Evolutionary conservation across 2,797 vertebrate species (phyloP).

Genomic region (Pseudopleuronectes americanus): DNA sequence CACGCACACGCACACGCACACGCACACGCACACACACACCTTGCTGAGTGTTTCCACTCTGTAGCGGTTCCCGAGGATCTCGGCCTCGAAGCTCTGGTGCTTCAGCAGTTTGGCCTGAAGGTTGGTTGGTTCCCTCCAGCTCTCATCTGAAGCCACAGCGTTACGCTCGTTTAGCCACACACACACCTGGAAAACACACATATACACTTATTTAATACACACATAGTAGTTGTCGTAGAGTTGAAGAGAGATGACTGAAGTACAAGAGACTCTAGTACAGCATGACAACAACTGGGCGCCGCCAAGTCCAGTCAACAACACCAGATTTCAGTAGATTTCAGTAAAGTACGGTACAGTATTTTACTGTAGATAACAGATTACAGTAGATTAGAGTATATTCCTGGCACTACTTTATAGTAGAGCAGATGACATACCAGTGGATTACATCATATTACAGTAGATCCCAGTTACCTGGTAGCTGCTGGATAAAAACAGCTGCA

Average conservation of each 20-base stretch:
- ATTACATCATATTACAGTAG: no score
- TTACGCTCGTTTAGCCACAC: slow-evolving; percentile 90
- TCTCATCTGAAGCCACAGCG: slow-evolving; percentile 86
- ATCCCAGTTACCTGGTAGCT: slow-evolving; percentile 79
- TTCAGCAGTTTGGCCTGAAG: slow-evolving; percentile 88
- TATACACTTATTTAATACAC: not conserved
- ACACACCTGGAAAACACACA: slow-evolving; percentile 53
- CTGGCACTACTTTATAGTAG: no score
- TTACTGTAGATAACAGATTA: not conserved
- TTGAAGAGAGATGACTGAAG: no score
- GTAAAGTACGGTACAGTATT: not conserved
- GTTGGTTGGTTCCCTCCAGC: slow-evolving; percentile 86
- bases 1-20: not conserved
- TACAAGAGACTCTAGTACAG: no score
- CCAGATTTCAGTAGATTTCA: not conserved
- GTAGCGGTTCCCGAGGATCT: slow-evolving; percentile 85
- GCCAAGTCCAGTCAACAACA: no score
- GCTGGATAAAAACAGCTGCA: slow-evolving; percentile 87
- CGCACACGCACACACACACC: slow-evolving; percentile 61
- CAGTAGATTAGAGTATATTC: no score
- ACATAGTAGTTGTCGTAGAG: not conserved
- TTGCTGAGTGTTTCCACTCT: slow-evolving; percentile 78
- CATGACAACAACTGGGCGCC: not conserved
- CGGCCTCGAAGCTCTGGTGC: slow-evolving; percentile 89
- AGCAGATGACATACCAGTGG: no score